Conservation (phyloP, 1,140 invertebrate genomes). For the Wasmannia auropunctata region DNA sequence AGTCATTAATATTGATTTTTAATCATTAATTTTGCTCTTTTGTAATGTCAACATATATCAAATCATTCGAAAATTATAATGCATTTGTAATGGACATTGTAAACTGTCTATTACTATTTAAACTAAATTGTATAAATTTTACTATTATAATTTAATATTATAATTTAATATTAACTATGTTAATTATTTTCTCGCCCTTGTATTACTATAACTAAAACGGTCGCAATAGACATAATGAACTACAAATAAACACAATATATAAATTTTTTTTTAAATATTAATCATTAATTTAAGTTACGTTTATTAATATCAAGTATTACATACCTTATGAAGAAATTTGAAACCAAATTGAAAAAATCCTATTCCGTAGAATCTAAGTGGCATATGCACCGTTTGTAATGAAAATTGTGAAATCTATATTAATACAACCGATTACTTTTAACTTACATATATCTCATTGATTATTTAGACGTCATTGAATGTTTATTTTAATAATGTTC, state of each 20-base stretch:
- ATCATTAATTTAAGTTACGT: background rate
- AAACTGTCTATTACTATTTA: background rate
- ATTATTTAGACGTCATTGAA: background rate
- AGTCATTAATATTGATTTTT: no score
- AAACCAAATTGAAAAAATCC: slow-evolving; percentile 36
- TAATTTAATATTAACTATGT: no score
- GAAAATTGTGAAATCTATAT: background rate
- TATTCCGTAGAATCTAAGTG: slow-evolving; percentile 9
- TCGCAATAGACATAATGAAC: background rate
- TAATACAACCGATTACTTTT: background rate
- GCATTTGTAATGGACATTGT: no score
- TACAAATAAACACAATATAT: background rate
- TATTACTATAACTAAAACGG: slow-evolving; percentile 15
- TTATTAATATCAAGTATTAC: background rate
- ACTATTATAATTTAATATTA: no score
- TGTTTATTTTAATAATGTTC: background rate
- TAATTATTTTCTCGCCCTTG: background rate
- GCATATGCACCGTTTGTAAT: background rate
- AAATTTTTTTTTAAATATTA: background rate
- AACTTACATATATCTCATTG: background rate
- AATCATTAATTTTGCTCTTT: no score
- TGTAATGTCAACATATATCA: no score
- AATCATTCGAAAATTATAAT: background rate
- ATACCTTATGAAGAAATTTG: background rate
- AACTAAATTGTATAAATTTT: background rate